Base-by-base conservation (phyloP, 2,888 invertebrate species). In the Poecilobothrus nobilitatus region DNA sequence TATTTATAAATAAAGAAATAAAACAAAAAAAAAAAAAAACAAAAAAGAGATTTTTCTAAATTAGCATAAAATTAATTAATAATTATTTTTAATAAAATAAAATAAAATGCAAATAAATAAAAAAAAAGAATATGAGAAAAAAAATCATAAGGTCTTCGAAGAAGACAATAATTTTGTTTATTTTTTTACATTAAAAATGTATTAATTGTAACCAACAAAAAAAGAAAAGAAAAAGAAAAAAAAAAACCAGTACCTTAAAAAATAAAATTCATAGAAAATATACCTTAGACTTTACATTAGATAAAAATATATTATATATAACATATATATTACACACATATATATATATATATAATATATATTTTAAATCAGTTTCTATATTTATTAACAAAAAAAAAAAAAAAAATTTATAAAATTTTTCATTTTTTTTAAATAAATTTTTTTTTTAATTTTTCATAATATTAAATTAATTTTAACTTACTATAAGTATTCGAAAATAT, bases 21-120 rank as follows among this genome's bases (percentile, higher is more conserved):
- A 44, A 44, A 44, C 12, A 9, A 44, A 44, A 44, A 44, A 3
- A 44, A 44, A 44, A 44, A 44, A 44, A 9, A 9, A 9, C 18
- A 18, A 53, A 53, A 53, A 53, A 15, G 15, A 53, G 41, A 41
- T 12, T 41, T 53, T 53, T 18, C 15, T 53, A 53, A 53, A 53
- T 53, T 53, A 53, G 18, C 53, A 53, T 53, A 18, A 53, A 53
- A 53, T 53, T 37, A 18, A 18, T 53, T 27, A 27, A 27, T 27
- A 27, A 27, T 53, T 53, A 53, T 53, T 53, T 53, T 41, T 53
- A 53, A 18, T 83, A 79, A 84, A 81, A 83, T 79, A 84, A 81
- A 82, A 73, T 71, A 68, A 66, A 41, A 71, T 69, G 21, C 22
- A 18, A 21, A 65, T 44, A 63, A 21, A 65, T 12, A 41, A 67